Evolutionary conservation across 2,113 vertebrate genomes (phyloP).

Genomic region (Oxyura jamaicensis): DNA sequence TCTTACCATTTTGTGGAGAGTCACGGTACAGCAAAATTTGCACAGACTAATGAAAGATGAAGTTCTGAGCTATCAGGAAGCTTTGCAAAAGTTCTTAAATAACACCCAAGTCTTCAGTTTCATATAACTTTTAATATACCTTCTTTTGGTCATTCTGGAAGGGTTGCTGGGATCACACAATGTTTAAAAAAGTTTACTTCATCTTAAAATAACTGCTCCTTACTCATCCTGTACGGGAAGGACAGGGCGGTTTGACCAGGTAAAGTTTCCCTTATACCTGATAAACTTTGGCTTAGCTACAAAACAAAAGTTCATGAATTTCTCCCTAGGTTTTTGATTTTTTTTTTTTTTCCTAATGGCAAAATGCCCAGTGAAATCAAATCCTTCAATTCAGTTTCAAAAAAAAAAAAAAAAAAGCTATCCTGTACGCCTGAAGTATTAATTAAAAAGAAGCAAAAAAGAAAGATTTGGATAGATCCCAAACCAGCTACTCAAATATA

Average conservation of each 20-base stretch:
- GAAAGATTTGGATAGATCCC: conserved; percentile 54
- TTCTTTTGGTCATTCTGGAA: background rate
- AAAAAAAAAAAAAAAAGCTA: background rate
- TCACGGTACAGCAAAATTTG: background rate
- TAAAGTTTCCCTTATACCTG: background rate
- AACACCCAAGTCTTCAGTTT: background rate
- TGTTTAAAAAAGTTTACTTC: background rate
- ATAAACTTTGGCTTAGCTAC: background rate
- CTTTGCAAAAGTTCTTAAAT: background rate
- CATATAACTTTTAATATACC: background rate
- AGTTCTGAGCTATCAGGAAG: background rate
- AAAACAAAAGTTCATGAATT: background rate
- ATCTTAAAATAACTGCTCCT: background rate
- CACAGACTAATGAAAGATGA: background rate
- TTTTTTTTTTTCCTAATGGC: background rate
- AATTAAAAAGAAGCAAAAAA: conserved; percentile 38
- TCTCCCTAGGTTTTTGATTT: background rate
- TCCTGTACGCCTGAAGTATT: conserved; percentile 39
- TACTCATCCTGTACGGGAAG: background rate
- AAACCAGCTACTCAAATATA: conserved; percentile 60
- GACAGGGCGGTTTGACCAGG: background rate
- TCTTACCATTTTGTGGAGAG: background rate
- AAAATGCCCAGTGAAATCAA: conserved; percentile 44
- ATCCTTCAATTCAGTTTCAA: conserved; percentile 2
- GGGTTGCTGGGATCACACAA: background rate